These are phyloP conservation scores for Muscicapa comitata DNA, from an alignment of 2,797 vertebrate species.

Conservation along the genomic window DNA sequence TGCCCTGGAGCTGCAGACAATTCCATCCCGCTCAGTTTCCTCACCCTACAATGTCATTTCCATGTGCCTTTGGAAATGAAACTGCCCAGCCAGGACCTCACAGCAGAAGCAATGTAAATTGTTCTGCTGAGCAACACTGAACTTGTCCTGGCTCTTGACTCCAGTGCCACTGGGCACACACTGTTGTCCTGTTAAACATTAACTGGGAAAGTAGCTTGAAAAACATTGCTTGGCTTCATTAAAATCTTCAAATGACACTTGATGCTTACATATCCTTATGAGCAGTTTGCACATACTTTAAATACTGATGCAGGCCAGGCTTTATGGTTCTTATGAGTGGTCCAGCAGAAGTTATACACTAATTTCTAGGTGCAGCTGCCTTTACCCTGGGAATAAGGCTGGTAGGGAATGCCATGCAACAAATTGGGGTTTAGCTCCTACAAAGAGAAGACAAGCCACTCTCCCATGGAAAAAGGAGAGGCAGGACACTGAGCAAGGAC, in stretches of 20 bases:
- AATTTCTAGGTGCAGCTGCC: neutral
- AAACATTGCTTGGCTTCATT: neutral
- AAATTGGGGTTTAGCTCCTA: neutral
- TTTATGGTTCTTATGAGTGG: neutral
- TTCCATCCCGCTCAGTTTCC: accelerated
- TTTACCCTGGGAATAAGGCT: neutral
- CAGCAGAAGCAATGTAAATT: neutral
- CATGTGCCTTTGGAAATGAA: neutral
- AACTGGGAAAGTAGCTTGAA: neutral
- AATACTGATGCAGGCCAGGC: neutral
- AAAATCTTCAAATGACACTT: neutral
- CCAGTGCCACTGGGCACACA: neutral
- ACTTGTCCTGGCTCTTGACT: neutral
- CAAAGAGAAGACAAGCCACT: neutral
- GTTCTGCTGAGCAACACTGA: neutral
- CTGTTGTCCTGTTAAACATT: neutral
- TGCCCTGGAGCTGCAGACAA: neutral
- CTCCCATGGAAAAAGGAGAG: neutral
- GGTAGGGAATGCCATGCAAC: neutral
- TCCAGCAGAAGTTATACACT: neutral
- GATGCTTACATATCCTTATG: neutral
- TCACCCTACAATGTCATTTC: accelerated
- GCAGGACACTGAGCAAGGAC: neutral
- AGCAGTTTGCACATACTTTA: neutral
- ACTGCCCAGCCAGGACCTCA: neutral